Evolutionary conservation across 2,888 invertebrate genomes (phyloP).

Genomic region (Scaptomyza caliginosa): DNA sequence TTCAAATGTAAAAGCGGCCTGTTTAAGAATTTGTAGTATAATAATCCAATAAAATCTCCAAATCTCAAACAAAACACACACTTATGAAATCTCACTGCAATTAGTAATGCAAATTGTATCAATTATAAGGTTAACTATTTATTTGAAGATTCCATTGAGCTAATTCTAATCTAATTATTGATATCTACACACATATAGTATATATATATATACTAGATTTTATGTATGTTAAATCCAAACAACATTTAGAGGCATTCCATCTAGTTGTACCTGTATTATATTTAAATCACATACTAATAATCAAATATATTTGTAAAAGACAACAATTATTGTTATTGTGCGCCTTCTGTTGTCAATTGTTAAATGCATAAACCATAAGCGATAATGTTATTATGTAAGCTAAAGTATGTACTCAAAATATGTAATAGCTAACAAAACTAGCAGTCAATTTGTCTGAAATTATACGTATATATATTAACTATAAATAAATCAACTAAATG

Average conservation of each 20-base stretch:
- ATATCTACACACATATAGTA: conserved; percentile 6
- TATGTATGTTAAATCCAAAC: conserved; percentile 8
- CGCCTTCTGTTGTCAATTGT: conserved; percentile 54
- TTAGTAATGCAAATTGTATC: conserved; percentile 45
- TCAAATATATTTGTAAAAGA: conserved; percentile 14
- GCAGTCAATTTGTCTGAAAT: conserved; percentile 56
- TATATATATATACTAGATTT: conserved; percentile 1
- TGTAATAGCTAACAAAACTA: conserved; percentile 39
- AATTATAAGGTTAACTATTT: conserved; percentile 43
- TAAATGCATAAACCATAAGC: conserved; percentile 18
- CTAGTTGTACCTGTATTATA: conserved; percentile 59
- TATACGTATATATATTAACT: conserved; percentile 54
- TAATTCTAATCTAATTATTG: conserved; percentile 40
- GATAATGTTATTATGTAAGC: conserved; percentile 33
- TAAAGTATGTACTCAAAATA: conserved; percentile 52
- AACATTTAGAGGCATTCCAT: conserved; percentile 34
- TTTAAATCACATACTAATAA: conserved; percentile 13
- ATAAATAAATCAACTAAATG: conserved; percentile 69
- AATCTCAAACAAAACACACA: conserved; percentile 24
- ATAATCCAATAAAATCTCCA: conserved; percentile 12
- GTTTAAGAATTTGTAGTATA: conserved; percentile 8
- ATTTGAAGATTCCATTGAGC: conserved; percentile 38
- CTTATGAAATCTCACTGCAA: conserved; percentile 54
- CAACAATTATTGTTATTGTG: conserved; percentile 42
- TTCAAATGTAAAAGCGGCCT: conserved; percentile 1